phyloP scores from a whole-genome alignment of 2,113 vertebrate species.

The Oceanites oceanicus region DNA sequence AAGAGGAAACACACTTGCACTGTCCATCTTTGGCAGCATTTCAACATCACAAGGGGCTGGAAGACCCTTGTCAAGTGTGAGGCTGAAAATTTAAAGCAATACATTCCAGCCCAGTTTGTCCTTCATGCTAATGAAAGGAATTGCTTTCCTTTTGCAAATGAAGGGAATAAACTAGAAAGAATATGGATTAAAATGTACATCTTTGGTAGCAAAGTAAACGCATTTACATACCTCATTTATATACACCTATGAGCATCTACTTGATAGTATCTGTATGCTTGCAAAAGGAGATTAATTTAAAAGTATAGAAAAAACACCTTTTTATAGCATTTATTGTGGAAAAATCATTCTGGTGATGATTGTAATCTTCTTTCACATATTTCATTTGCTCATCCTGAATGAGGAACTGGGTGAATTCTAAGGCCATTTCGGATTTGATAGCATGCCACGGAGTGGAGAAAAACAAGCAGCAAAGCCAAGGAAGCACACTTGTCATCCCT shows the following conservation, averaged over 20 bases:
- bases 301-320: neutral
- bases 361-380: neutral
- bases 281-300: neutral
- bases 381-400: neutral
- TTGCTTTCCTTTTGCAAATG: neutral
- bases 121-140: neutral
- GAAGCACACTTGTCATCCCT: neutral
- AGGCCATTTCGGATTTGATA: neutral
- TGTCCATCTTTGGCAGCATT: neutral
- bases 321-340: neutral
- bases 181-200: neutral
- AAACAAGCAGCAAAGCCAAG: constrained; percentile 2
- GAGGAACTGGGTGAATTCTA: neutral
- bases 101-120: neutral
- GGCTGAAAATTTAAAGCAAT: neutral
- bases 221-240: neutral
- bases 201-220: neutral
- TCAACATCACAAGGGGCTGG: neutral
- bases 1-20: neutral
- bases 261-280: neutral
- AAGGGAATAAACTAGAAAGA: neutral
- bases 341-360: neutral
- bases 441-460: neutral
- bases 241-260: neutral
- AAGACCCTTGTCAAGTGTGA: neutral